phyloP scores from a whole-genome alignment of 2,797 vertebrate species.

The Amphiprion clarkii region DNA sequence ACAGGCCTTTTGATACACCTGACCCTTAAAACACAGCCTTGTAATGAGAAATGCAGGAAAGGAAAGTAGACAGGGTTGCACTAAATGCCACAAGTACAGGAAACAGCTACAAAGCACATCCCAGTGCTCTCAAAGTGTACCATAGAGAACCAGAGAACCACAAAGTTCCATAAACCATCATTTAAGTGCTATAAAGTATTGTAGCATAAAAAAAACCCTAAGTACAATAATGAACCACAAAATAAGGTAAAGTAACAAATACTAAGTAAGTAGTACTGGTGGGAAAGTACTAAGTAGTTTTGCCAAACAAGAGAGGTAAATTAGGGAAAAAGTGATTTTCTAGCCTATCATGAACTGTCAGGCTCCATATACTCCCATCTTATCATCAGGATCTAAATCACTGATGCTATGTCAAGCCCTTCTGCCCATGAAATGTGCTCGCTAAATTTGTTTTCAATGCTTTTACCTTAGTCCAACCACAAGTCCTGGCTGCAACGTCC shows the following conservation, averaged over 20 bases:
- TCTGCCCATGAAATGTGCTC: slow-evolving; percentile 23
- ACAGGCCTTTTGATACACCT: neutral
- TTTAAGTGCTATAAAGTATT: neutral
- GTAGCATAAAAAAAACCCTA: no score
- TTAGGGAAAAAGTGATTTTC: no score
- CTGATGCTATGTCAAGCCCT: slow-evolving; percentile 2
- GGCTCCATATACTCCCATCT: neutral
- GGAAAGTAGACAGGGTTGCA: neutral
- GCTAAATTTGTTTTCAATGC: slow-evolving; percentile 59
- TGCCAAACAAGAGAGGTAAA: no score
- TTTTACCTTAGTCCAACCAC: slow-evolving; percentile 43
- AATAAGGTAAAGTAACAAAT: neutral
- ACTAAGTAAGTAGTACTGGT: no score
- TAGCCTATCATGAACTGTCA: neutral
- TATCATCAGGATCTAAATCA: slow-evolving; percentile 24
- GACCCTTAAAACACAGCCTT: neutral
- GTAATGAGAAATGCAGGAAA: neutral
- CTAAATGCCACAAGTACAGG: neutral
- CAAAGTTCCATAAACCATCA: neutral
- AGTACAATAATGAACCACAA: neutral
- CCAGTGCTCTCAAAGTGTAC: neutral
- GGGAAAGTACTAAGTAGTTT: neutral
- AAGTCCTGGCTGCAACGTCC: slow-evolving; percentile 56
- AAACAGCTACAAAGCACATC: neutral
- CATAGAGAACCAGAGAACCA: neutral